These are phyloP conservation scores for Amiota communis DNA, from an alignment of 2,888 invertebrate species.

Conservation along the genomic window DNA sequence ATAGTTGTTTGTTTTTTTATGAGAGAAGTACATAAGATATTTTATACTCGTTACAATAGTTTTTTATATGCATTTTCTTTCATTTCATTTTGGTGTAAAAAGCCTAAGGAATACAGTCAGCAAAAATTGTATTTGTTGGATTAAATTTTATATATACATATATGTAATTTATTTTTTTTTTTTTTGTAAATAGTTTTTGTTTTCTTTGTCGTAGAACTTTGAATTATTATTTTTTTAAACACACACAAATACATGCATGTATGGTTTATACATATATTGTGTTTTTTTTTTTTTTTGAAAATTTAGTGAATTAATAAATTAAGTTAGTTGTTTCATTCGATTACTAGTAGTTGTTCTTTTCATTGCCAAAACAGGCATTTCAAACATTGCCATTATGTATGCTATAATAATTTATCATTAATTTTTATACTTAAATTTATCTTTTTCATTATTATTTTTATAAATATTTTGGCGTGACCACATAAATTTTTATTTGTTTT, in stretches of 20 bases:
- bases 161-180: conserved; percentile 34
- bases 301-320: not conserved
- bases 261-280: not conserved
- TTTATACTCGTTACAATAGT: too few species aligned
- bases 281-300: conserved; percentile 10
- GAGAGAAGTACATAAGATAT: conserved; percentile 12
- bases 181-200: conserved; percentile 28
- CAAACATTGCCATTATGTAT: too few species aligned
- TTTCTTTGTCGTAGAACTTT: not conserved
- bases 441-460: not conserved
- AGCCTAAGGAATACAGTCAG: conserved; percentile 72
- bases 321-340: not conserved
- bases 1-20: conserved; percentile 17
- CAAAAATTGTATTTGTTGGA: conserved; percentile 60
- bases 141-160: conserved; percentile 32
- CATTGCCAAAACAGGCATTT: not conserved
- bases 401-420: not conserved
- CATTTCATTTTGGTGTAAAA: conserved; percentile 67
- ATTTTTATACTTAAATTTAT: conserved; percentile 9
- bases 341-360: conserved; percentile 21
- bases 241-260: too few species aligned
- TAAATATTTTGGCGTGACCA: not conserved
- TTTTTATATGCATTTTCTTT: conserved; percentile 28
- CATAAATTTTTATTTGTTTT: too few species aligned
- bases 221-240: too few species aligned